Conservation (phyloP, 2,797 vertebrate species). For the Chaunax sp. region DNA sequence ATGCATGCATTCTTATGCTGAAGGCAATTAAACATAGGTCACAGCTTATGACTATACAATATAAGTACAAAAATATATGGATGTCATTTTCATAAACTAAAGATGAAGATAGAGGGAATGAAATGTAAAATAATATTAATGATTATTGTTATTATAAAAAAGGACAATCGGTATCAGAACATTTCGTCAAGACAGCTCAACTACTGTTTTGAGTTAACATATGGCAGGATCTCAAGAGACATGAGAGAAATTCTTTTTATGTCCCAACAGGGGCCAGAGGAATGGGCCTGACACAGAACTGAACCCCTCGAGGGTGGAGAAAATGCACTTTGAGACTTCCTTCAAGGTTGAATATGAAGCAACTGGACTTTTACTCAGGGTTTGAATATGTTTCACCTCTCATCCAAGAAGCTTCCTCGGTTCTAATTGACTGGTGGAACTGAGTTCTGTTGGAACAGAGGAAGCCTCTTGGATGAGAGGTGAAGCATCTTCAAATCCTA, state of each 20-base stretch:
- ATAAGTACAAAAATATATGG: no score
- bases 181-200: neutral
- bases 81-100: conserved; percentile 11
- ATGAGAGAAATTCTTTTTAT: conserved; percentile 28
- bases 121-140: conserved; percentile 10
- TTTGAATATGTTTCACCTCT: no score
- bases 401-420: no score
- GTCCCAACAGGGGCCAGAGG: conserved; percentile 28
- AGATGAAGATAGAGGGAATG: neutral
- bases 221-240: conserved; percentile 2
- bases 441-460: no score
- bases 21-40: conserved; percentile 6
- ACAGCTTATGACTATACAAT: neutral
- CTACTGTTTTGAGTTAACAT: conserved; percentile 9
- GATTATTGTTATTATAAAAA: neutral
- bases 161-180: conserved; percentile 18
- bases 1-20: conserved; percentile 7
- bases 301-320: conserved; percentile 9
- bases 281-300: conserved; percentile 8
- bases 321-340: conserved; percentile 2
- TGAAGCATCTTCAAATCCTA: neutral
- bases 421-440: no score
- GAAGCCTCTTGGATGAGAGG: no score
- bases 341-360: neutral
- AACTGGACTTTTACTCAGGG: no score